Evolutionary conservation across 2,113 vertebrate species (phyloP).

Genomic region (Chlorodrepanis virens): DNA sequence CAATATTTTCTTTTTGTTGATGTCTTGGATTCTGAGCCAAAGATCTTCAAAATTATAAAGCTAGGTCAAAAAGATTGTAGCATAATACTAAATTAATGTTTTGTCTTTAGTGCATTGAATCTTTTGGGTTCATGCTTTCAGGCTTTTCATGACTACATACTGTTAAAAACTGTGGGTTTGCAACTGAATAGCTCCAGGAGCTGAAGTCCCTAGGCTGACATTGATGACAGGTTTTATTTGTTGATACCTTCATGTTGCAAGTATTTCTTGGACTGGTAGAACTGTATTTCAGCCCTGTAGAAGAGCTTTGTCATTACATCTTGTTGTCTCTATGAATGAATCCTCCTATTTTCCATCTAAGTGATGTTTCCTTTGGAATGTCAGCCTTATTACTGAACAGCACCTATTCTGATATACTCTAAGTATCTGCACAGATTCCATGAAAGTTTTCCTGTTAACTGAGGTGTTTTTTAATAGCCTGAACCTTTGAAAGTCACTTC

Average conservation of each 20-base stretch:
- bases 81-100: background rate
- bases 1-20: background rate
- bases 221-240: background rate
- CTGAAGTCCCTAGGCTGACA: rapidly evolving
- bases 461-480: background rate
- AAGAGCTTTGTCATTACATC: background rate
- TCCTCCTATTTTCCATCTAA: background rate
- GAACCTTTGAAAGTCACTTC: background rate
- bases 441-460: background rate
- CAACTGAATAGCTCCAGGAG: background rate
- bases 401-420: background rate
- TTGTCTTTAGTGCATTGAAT: background rate
- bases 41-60: background rate
- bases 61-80: background rate
- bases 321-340: background rate
- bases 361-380: background rate
- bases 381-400: background rate
- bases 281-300: background rate
- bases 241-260: background rate
- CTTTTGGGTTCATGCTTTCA: background rate
- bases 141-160: background rate
- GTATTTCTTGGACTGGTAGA: background rate
- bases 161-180: background rate
- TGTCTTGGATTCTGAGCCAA: background rate
- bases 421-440: background rate